phyloP scores from a whole-genome alignment of 2,797 vertebrate species.

The Ispidina lecontei region DNA sequence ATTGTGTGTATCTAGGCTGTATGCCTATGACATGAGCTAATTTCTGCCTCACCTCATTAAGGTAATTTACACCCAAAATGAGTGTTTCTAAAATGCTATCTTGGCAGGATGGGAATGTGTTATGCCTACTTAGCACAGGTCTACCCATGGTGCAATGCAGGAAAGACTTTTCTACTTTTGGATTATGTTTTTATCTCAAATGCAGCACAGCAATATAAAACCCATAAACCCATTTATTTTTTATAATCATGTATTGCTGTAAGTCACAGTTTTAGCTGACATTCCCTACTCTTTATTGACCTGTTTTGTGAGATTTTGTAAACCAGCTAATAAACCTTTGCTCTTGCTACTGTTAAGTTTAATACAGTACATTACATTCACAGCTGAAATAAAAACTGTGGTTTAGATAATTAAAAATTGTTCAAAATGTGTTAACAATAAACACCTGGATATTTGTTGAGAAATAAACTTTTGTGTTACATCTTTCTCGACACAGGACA shows the following conservation, averaged over 20 bases:
- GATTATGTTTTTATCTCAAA: slow-evolving; percentile 58
- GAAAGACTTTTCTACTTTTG: slow-evolving; percentile 18
- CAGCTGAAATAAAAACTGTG: neutral
- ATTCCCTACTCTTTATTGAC: slow-evolving; percentile 47
- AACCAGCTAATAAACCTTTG: slow-evolving; percentile 48
- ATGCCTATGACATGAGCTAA: neutral
- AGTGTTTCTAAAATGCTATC: neutral
- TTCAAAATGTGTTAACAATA: neutral
- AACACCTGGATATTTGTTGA: neutral
- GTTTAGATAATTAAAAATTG: slow-evolving; percentile 40
- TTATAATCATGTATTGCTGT: slow-evolving; percentile 34
- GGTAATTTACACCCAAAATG: neutral
- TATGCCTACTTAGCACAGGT: neutral
- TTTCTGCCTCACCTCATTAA: neutral
- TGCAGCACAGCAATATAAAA: slow-evolving; percentile 37
- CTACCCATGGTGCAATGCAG: neutral
- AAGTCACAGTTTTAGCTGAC: slow-evolving; percentile 53
- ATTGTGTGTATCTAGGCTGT: neutral
- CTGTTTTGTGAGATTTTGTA: slow-evolving; percentile 50
- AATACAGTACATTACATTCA: neutral
- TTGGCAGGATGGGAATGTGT: neutral
- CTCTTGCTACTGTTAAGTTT: slow-evolving; percentile 18
- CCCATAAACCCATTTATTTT: slow-evolving; percentile 48
- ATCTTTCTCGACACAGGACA: neutral
- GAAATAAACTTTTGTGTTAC: neutral